A percentile compares a stretch with the other conserved stretches of the same genome.
phyloP scores from a whole-genome alignment of 2,797 vertebrate species.

The Myotis pilosus region DNA sequence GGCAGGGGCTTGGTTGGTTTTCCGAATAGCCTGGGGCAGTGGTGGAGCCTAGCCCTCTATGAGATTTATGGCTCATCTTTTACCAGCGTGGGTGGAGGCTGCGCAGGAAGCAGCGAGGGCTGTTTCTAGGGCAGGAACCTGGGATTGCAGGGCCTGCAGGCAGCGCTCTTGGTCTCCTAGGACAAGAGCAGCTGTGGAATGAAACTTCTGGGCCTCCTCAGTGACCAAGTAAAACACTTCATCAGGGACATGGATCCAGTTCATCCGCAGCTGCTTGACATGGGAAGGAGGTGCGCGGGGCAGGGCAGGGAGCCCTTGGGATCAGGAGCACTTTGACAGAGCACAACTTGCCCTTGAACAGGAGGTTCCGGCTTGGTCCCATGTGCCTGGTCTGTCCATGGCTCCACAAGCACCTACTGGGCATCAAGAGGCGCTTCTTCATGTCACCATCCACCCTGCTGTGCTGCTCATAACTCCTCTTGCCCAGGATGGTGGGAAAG shows the following conservation, averaged over 20 bases:
- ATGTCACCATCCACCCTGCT: conserved; percentile 93
- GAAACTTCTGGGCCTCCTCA: neutral
- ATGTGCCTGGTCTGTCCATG: neutral
- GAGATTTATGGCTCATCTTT: neutral
- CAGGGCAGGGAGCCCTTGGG: too few relatives aligned
- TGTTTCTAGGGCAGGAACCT: neutral
- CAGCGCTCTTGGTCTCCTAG: neutral
- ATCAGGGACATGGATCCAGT: neutral
- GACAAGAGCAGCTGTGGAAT: neutral
- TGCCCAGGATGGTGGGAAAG: conserved; percentile 97
- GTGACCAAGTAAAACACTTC: neutral
- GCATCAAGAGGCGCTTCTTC: conserved; percentile 90
- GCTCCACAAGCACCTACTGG: conserved; percentile 79
- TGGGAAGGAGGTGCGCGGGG: too few relatives aligned
- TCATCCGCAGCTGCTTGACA: neutral
- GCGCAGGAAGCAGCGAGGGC: too few relatives aligned
- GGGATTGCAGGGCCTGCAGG: neutral
- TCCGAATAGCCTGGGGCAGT: neutral
- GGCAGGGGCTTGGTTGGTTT: neutral
- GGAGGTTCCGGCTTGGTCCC: neutral
- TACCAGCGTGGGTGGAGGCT: neutral
- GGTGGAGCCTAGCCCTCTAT: neutral
- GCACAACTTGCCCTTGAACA: neutral
- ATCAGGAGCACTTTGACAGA: too few relatives aligned
- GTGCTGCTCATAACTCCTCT: conserved; percentile 97